These are phyloP conservation scores for Pithys albifrons DNA, from an alignment of 2,113 vertebrate genomes.

Conservation along the genomic window DNA sequence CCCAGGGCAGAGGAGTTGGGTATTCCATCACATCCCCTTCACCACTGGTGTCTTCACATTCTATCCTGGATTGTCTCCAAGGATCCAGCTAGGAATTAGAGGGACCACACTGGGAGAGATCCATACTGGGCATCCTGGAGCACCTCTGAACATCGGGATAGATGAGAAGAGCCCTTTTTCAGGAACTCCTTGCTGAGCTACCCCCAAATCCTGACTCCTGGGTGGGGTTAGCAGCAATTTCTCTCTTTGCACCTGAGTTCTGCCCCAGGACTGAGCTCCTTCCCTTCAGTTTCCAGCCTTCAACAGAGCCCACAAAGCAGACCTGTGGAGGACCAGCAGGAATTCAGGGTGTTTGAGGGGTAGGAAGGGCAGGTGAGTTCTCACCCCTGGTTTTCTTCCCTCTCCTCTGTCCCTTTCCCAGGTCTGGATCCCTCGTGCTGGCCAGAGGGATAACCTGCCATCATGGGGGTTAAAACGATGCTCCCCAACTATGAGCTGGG, in stretches of 20 bases:
- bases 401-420: background rate
- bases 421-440: accelerated
- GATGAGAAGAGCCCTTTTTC: accelerated
- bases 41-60: accelerated
- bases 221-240: background rate
- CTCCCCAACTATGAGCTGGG: constrained; percentile 89
- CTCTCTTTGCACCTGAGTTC: background rate
- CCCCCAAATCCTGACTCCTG: background rate
- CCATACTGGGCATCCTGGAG: background rate
- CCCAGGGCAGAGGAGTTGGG: background rate
- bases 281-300: background rate
- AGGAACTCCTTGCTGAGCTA: accelerated
- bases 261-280: background rate
- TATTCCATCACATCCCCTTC: accelerated
- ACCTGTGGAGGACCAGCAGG: background rate
- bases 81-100: accelerated
- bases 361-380: background rate
- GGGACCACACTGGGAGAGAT: background rate
- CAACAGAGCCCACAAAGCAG: background rate
- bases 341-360: accelerated
- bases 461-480: constrained; percentile 88
- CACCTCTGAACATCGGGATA: accelerated
- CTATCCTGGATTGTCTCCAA: background rate
- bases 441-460: background rate
- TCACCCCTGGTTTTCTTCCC: accelerated